phyloP scores from a whole-genome alignment of 1,140 invertebrate species.

The Daktulosphaira vitifoliae region DNA sequence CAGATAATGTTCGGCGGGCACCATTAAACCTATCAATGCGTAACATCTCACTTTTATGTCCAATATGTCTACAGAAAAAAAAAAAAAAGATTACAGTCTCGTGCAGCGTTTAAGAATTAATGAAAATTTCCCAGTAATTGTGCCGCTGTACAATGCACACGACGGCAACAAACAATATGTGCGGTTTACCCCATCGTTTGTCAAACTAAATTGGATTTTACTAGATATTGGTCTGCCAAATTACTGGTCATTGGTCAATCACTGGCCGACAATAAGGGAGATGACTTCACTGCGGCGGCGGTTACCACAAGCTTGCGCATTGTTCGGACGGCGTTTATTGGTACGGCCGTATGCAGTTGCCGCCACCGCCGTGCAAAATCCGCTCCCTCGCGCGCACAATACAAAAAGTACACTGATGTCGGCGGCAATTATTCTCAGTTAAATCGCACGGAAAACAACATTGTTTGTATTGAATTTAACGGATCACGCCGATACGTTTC shows the following conservation, averaged over 20 bases:
- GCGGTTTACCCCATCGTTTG: slow-evolving; percentile 30
- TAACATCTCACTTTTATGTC: slow-evolving; percentile 29
- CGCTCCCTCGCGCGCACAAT: no score
- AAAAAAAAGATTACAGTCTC: slow-evolving; percentile 13
- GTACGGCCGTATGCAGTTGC: neutral
- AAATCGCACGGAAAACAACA: no score
- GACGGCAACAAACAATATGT: no score
- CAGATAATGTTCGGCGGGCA: neutral
- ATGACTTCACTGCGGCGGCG: neutral
- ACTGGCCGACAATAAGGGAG: neutral
- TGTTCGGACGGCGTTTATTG: slow-evolving; percentile 10
- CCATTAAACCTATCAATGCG: slow-evolving; percentile 26
- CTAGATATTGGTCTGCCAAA: slow-evolving; percentile 28
- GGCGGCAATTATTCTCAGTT: no score
- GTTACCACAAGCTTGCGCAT: neutral
- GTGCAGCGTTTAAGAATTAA: slow-evolving; percentile 26
- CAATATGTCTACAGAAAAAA: slow-evolving; percentile 13
- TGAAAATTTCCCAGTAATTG: slow-evolving; percentile 28
- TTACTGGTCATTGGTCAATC: slow-evolving; percentile 25
- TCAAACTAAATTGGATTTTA: slow-evolving; percentile 28
- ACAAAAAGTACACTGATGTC: no score
- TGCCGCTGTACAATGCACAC: neutral
- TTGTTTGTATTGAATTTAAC: no score
- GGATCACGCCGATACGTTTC: no score
- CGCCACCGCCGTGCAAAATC: no score